A percentile compares a stretch with the other conserved stretches of the same genome.
These are phyloP conservation scores for Diarsia brunnea DNA, from an alignment of 2,888 invertebrate species.

Conservation along the genomic window DNA sequence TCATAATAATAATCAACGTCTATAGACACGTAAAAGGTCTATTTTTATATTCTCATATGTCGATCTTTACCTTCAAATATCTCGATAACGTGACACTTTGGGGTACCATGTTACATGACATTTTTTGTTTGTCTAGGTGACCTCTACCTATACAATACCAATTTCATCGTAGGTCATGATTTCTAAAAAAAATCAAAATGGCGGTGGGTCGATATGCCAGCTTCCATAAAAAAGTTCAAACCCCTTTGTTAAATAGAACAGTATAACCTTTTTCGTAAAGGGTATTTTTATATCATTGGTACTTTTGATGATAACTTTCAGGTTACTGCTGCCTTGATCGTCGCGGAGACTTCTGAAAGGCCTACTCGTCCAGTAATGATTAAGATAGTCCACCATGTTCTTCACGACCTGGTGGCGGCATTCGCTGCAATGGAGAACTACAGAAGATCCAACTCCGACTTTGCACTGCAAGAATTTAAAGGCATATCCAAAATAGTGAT, in stretches of 20 bases:
- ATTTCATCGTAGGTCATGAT: no score
- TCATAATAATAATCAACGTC: no score
- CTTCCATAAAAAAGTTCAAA: no score
- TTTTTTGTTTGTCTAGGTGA: no score
- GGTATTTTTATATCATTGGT: neutral
- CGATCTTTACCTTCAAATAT: no score
- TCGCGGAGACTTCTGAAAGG: conserved; percentile 70
- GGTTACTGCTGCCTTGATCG: conserved; percentile 70
- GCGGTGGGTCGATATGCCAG: no score
- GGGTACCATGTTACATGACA: no score
- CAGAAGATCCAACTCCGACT: conserved; percentile 65
- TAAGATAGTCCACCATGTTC: conserved; percentile 66
- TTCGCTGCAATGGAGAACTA: conserved; percentile 73
- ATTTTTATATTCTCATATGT: no score
- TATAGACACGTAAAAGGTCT: no score
- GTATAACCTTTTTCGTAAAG: neutral
- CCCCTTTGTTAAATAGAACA: neutral
- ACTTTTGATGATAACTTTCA: conserved; percentile 55
- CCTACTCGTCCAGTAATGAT: conserved; percentile 69
- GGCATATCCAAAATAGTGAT: conserved; percentile 73
- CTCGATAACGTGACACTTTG: no score
- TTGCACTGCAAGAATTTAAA: conserved; percentile 72
- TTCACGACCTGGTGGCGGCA: conserved; percentile 74
- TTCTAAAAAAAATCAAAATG: no score
- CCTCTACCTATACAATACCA: no score